Conservation (phyloP, 2,797 vertebrate genomes). For the Sarcoramphus papa region DNA sequence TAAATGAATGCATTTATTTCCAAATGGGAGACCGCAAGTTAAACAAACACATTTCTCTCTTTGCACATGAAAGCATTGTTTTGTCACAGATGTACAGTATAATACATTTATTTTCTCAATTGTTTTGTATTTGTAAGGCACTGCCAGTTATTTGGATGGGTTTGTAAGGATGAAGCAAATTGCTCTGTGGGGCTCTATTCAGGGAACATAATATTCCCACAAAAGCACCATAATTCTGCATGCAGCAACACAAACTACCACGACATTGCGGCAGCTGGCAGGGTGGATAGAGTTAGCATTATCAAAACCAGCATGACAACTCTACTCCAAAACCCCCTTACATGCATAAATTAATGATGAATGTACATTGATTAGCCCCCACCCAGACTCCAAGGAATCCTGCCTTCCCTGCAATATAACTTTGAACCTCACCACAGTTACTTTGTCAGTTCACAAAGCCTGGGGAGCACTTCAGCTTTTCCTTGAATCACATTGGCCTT, state of each 20-base stretch:
- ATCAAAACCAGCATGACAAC: slow-evolving; percentile 21
- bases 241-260: slow-evolving; percentile 58
- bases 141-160: slow-evolving; percentile 63
- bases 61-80: slow-evolving; percentile 64
- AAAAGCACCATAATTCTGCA: slow-evolving; percentile 67
- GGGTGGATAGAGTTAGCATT: slow-evolving; percentile 22
- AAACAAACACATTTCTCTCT: slow-evolving; percentile 67
- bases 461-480: not conserved
- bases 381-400: not conserved
- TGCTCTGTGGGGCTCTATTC: slow-evolving; percentile 66
- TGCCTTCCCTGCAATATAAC: not conserved
- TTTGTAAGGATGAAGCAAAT: slow-evolving; percentile 63
- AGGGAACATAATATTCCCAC: slow-evolving; percentile 62
- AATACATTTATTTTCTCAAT: slow-evolving; percentile 70
- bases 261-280: slow-evolving; percentile 39
- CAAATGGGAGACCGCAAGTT: slow-evolving; percentile 48
- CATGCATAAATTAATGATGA: slow-evolving; percentile 59
- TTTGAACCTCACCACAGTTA: not conserved
- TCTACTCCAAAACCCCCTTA: slow-evolving; percentile 8
- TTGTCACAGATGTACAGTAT: slow-evolving; percentile 64
- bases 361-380: slow-evolving; percentile 54
- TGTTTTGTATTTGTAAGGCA: slow-evolving; percentile 65
- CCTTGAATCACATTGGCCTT: not conserved
- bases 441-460: not conserved
- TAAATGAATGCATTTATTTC: slow-evolving; percentile 67